phyloP scores from a whole-genome alignment of 2,888 invertebrate species.

The Euplagia quadripunctaria region DNA sequence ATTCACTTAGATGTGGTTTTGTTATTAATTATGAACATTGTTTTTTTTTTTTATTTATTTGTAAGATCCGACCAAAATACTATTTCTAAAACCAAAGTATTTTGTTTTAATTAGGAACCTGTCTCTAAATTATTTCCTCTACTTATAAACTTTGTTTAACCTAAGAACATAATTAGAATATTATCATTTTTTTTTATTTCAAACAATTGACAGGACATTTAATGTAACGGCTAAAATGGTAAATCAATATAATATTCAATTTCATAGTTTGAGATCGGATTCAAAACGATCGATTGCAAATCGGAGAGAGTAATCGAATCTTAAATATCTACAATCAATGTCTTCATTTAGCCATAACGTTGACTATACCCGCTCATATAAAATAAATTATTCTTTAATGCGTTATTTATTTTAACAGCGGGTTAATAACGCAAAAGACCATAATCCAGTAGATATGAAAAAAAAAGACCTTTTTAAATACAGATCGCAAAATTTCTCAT shows the following conservation, averaged over 20 bases:
- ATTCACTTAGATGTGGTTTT: slow-evolving; percentile 11
- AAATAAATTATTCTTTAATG: background rate
- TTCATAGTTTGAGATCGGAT: no score
- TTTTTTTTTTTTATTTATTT: background rate
- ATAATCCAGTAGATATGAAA: background rate
- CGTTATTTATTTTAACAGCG: background rate
- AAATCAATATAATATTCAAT: background rate
- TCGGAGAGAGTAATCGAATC: no score
- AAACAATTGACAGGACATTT: no score
- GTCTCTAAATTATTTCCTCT: background rate
- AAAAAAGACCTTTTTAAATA: no score
- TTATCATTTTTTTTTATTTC: no score
- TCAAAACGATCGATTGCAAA: no score
- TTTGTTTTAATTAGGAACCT: background rate
- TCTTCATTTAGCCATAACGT: background rate
- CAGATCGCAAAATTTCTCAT: no score
- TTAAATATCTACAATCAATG: background rate
- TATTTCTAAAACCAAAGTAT: background rate
- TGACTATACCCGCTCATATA: background rate
- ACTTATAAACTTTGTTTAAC: slow-evolving; percentile 4
- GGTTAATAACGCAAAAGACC: background rate
- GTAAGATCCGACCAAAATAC: background rate
- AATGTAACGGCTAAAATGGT: no score
- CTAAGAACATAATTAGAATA: no score
- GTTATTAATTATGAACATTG: background rate